Evolutionary conservation across 2,113 vertebrate genomes (phyloP).

Genomic region (Scopus umbretta): DNA sequence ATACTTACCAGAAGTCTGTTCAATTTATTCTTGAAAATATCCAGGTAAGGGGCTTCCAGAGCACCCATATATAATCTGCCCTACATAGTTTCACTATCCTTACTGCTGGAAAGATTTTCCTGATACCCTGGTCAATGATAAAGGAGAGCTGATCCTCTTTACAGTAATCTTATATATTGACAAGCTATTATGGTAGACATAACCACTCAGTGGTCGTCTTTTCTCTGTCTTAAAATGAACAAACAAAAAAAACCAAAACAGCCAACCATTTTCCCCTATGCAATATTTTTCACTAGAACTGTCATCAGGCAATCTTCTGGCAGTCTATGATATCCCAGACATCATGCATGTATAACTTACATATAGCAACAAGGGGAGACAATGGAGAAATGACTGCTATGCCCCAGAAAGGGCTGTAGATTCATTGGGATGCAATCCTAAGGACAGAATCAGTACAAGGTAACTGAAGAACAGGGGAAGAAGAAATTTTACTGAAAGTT

Average conservation of each 20-base stretch:
- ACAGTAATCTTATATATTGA: not conserved
- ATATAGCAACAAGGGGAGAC: not conserved
- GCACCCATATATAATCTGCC: not conserved
- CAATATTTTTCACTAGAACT: not conserved
- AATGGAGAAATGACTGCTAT: not conserved
- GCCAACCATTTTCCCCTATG: not conserved
- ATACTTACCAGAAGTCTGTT: not conserved
- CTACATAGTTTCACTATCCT: not conserved
- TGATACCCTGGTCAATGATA: not conserved
- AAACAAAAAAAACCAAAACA: not conserved
- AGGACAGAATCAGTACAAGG: not conserved
- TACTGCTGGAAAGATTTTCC: not conserved
- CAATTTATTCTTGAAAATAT: not conserved
- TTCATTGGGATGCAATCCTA: not conserved
- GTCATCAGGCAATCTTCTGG: not conserved
- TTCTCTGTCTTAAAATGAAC: not conserved
- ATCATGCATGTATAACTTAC: not conserved
- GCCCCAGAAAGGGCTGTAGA: not conserved
- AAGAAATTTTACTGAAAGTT: not conserved
- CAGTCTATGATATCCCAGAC: not conserved
- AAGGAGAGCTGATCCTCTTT: not conserved
- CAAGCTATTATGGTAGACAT: not conserved
- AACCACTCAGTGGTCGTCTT: not conserved
- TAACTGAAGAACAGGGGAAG: not conserved
- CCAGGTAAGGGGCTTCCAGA: not conserved